These are phyloP conservation scores for Phymastichus coffea DNA, from an alignment of 1,140 invertebrate genomes.

Conservation along the genomic window DNA sequence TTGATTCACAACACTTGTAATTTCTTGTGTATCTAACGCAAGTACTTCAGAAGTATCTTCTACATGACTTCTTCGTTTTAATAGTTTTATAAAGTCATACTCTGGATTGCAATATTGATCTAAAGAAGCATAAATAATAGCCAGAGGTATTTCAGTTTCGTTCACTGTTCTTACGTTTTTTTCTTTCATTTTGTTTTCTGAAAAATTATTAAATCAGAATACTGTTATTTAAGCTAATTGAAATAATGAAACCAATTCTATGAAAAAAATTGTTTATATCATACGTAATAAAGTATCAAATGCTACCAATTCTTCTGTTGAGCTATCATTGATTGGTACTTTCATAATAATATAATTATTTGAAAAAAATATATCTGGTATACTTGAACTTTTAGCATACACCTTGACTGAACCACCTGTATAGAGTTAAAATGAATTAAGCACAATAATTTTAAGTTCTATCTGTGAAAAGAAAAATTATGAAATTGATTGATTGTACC, in stretches of 20 bases:
- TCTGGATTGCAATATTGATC: constrained; percentile 21
- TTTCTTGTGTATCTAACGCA: constrained; percentile 23
- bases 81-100: constrained; percentile 17
- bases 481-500: no score
- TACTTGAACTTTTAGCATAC: neutral
- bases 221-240: no score
- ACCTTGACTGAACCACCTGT: constrained; percentile 6
- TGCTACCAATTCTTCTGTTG: neutral
- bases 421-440: no score
- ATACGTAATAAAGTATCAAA: constrained; percentile 12
- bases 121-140: constrained; percentile 6
- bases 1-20: no score
- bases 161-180: constrained; percentile 11
- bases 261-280: neutral
- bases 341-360: constrained; percentile 20
- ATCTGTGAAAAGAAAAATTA: no score
- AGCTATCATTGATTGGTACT: constrained; percentile 2
- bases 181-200: constrained; percentile 15
- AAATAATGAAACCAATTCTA: neutral
- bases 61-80: constrained; percentile 5
- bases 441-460: no score
- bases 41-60: constrained; percentile 20
- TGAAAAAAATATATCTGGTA: neutral
- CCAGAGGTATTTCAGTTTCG: constrained; percentile 21
- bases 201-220: neutral